Percentiles rank a stretch among this genome's conserved stretches.
Evolutionary conservation across 1,140 invertebrate species (phyloP).

Genomic region (Drosophila aff.): DNA sequence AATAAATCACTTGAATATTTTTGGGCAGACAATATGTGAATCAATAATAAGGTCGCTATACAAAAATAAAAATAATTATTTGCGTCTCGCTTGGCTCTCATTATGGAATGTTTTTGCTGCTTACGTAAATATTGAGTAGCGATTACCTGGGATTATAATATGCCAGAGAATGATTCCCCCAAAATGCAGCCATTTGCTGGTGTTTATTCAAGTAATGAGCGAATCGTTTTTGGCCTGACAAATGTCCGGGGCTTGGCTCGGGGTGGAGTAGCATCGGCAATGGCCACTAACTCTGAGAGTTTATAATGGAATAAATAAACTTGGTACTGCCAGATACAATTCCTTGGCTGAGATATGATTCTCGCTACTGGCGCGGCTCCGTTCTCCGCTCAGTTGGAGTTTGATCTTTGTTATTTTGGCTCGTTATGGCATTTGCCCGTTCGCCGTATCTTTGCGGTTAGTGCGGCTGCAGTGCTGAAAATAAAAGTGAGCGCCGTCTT

Average conservation of each 20-base stretch:
- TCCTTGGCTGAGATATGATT: slow-evolving; percentile 21
- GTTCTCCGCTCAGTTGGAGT: slow-evolving; percentile 35
- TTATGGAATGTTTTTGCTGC: slow-evolving; percentile 5
- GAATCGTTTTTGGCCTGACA: slow-evolving; percentile 11
- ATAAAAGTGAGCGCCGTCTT: slow-evolving; percentile 70
- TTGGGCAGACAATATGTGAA: background rate
- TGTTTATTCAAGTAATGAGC: slow-evolving; percentile 53
- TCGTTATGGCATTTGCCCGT: slow-evolving; percentile 55
- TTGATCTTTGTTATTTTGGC: slow-evolving; percentile 76
- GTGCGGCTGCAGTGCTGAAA: slow-evolving; percentile 70
- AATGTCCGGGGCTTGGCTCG: slow-evolving; percentile 1
- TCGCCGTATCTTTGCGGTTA: slow-evolving; percentile 32
- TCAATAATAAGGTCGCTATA: background rate
- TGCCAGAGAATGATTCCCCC: slow-evolving; percentile 28
- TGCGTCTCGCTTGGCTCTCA: slow-evolving; percentile 23
- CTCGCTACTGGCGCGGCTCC: slow-evolving; percentile 28
- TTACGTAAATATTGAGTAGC: slow-evolving; percentile 30
- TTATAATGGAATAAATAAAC: slow-evolving; percentile 35
- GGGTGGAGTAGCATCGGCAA: background rate
- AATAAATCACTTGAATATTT: slow-evolving; percentile 19
- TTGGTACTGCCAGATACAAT: slow-evolving; percentile 20
- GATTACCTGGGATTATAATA: slow-evolving; percentile 14
- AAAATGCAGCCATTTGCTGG: slow-evolving; percentile 15
- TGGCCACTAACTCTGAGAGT: slow-evolving; percentile 1
- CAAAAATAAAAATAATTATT: slow-evolving; percentile 11